Percentiles rank a stretch among this genome's conserved stretches.
These are phyloP conservation scores for Drosophila auraria DNA, from an alignment of 1,140 invertebrate genomes.

Conservation along the genomic window DNA sequence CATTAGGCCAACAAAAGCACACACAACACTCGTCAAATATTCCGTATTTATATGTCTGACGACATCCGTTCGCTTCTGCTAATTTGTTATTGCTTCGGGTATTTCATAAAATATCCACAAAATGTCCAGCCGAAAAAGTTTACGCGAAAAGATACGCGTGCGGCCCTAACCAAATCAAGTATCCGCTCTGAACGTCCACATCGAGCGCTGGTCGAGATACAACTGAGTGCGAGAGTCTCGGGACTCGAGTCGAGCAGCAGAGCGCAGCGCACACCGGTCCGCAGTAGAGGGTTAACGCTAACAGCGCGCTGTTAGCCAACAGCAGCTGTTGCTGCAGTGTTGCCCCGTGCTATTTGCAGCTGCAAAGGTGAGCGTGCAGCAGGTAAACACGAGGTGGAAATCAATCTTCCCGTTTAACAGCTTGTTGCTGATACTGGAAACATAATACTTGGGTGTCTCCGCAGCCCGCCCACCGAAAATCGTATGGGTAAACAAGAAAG, in stretches of 20 bases:
- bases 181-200: conserved; percentile 44
- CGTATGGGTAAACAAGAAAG: background rate
- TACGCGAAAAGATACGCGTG: conserved; percentile 61
- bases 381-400: conserved; percentile 42
- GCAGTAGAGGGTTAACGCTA: conserved; percentile 14
- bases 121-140: conserved; percentile 33
- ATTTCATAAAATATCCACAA: conserved; percentile 39
- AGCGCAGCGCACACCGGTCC: conserved; percentile 13
- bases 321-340: conserved; percentile 27
- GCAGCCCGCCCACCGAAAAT: conserved; percentile 21
- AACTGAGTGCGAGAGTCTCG: conserved; percentile 41
- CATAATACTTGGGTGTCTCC: conserved; percentile 39
- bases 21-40: conserved; percentile 20
- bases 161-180: conserved; percentile 37
- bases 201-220: conserved; percentile 38
- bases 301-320: conserved; percentile 22
- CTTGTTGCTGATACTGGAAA: conserved; percentile 53
- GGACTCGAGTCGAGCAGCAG: conserved; percentile 4
- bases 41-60: conserved; percentile 55
- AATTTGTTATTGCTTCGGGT: conserved; percentile 43
- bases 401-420: conserved; percentile 6
- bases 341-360: conserved; percentile 67
- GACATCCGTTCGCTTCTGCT: conserved; percentile 35
- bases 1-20: conserved; percentile 29
- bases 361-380: conserved; percentile 38